Conservation (phyloP, 2,797 vertebrate genomes). For the Botia kubotai region DNA sequence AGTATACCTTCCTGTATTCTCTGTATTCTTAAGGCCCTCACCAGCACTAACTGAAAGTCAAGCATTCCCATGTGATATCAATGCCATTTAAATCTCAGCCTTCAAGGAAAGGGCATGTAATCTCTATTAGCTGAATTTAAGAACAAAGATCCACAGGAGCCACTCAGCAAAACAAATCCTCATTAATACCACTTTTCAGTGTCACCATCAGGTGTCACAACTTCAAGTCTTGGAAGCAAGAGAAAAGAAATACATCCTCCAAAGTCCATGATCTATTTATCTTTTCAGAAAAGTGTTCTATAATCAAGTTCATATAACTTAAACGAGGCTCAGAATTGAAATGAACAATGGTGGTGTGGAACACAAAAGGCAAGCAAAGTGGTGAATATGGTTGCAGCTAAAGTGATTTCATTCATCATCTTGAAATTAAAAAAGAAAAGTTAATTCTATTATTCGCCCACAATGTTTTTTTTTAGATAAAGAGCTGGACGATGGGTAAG, state of each 20-base stretch:
- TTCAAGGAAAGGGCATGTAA: conserved; percentile 23
- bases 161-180: conserved; percentile 38
- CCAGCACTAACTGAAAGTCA: conserved; percentile 14
- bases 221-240: conserved; percentile 33
- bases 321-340: conserved; percentile 17
- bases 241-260: conserved; percentile 6
- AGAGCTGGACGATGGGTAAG: conserved; percentile 24
- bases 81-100: conserved; percentile 38
- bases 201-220: conserved; percentile 1
- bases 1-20: conserved; percentile 27
- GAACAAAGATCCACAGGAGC: conserved; percentile 55
- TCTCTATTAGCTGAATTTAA: conserved; percentile 45
- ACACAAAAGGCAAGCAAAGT: conserved; percentile 27
- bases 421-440: conserved; percentile 5
- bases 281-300: not conserved
- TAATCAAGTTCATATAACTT: conserved; percentile 18
- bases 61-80: conserved; percentile 22
- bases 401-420: conserved; percentile 26
- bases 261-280: conserved; percentile 3
- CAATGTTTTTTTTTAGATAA: conserved; percentile 16
- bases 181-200: conserved; percentile 9
- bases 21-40: conserved; percentile 28
- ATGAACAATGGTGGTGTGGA: conserved; percentile 2
- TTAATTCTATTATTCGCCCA: conserved; percentile 23
- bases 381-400: conserved; percentile 50